Base-by-base conservation (phyloP, 2,113 vertebrate species). In the Columbina picui region DNA sequence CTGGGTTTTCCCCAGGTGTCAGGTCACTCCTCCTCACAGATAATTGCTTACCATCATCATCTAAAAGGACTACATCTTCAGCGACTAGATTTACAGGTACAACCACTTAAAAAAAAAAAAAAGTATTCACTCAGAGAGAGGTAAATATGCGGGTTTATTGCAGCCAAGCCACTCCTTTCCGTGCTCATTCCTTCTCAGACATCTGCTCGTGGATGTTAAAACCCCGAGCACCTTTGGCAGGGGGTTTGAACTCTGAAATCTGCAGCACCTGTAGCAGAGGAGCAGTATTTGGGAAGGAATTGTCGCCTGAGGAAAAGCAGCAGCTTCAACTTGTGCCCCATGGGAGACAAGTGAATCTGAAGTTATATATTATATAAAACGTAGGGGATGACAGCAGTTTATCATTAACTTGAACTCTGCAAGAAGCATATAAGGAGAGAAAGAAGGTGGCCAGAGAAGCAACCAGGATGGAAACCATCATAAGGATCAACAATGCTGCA, bases 401-500 rank as follows among this genome's bases (percentile, higher is more conserved):
- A 98, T 98, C 89, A 98, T 98, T 98, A 98, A 98, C 97, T 90
- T 55, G 49, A 76, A 78, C 84, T 82, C 94, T 69, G 71, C 67
- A 91, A 94, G 95, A 82, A 85, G 41, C 73, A 57, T 89, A 95
- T 96, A 98, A 98, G 91, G 90, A 97, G 87, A 59, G 61, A 32
- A 89, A 87, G 79, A 79, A 53, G 81, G 84, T 38, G 73, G 38
- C 23, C 63, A 74, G 80, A 89, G 57, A 45, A 87, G 22, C 56
- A 73, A 39, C 78, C 91, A 96, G 82, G 83, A 91, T 97, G 91
- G 26, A 90, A 27, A 9, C 69, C 47, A 6, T 9, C 22, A 6
- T 97, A 59, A 97, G 12, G 96, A 96, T 99, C 77, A 98, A 98
- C 82, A 99, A 99, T 73, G 2, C 99, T 0, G 99, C 99, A 0